Evolutionary conservation across 2,888 invertebrate genomes (phyloP).

Genomic region (Cataglyphis livida): DNA sequence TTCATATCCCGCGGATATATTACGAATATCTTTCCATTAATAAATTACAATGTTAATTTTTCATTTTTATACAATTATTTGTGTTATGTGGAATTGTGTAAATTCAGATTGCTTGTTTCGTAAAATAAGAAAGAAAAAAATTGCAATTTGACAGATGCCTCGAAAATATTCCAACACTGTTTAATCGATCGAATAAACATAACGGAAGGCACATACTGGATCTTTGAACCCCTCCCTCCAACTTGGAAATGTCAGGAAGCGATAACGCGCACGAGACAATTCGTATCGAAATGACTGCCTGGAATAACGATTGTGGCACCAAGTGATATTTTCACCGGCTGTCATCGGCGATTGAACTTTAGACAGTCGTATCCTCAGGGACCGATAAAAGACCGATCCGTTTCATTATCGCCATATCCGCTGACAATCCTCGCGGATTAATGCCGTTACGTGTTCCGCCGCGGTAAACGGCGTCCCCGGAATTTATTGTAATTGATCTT

Average conservation of each 20-base stretch:
- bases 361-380: constrained; percentile 72
- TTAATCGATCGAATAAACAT: neutral
- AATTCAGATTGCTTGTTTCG: neutral
- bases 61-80: neutral
- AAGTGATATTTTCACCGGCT: constrained; percentile 71
- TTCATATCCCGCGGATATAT: neutral
- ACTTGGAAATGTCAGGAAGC: constrained; percentile 64
- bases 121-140: neutral
- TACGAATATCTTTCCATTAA: constrained; percentile 7
- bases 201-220: neutral
- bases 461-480: constrained; percentile 78
- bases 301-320: constrained; percentile 12
- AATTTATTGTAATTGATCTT: constrained; percentile 82
- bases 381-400: constrained; percentile 80
- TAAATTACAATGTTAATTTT: neutral
- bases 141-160: neutral
- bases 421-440: constrained; percentile 76
- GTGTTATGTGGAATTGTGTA: neutral
- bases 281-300: constrained; percentile 51
- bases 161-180: neutral
- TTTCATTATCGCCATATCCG: constrained; percentile 77
- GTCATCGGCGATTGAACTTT: constrained; percentile 77
- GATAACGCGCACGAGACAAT: constrained; percentile 22
- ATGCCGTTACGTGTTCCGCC: constrained; percentile 78
- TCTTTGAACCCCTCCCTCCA: neutral